Percentiles rank a stretch among this genome's conserved stretches.
These are phyloP conservation scores for Lithophane semibrunnea DNA, from an alignment of 2,888 invertebrate genomes.

Conservation along the genomic window DNA sequence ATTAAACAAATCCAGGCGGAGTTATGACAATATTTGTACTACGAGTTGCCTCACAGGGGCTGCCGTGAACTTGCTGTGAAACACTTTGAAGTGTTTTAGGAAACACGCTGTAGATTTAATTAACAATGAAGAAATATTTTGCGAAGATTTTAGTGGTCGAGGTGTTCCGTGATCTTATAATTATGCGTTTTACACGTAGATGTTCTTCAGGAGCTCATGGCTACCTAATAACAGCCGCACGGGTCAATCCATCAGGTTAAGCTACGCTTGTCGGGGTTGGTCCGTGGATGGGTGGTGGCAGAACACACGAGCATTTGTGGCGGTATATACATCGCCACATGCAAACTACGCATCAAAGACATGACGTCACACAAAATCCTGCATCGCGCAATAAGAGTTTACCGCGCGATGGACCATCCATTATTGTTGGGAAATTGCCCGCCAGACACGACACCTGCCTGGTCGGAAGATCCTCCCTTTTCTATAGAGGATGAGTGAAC, in stretches of 20 bases:
- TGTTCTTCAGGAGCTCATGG: neutral
- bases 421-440: no score
- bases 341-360: no score
- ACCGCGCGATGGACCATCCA: no score
- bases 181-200: neutral
- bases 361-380: no score
- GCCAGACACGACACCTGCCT: no score
- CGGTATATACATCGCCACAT: no score
- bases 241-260: no score
- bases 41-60: conserved; percentile 69
- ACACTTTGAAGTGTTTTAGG: conserved; percentile 13
- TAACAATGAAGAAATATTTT: conserved; percentile 8
- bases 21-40: conserved; percentile 87
- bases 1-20: conserved; percentile 85
- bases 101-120: conserved; percentile 12
- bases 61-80: conserved; percentile 35
- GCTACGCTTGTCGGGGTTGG: no score
- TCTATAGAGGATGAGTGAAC: no score
- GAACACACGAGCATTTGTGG: neutral
- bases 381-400: no score
- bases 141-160: neutral
- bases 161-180: neutral
- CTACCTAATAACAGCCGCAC: no score
- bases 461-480: no score
- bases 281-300: neutral